Evolutionary conservation across 2,797 vertebrate species (phyloP).

Genomic region (Gymnocypris eckloni): DNA sequence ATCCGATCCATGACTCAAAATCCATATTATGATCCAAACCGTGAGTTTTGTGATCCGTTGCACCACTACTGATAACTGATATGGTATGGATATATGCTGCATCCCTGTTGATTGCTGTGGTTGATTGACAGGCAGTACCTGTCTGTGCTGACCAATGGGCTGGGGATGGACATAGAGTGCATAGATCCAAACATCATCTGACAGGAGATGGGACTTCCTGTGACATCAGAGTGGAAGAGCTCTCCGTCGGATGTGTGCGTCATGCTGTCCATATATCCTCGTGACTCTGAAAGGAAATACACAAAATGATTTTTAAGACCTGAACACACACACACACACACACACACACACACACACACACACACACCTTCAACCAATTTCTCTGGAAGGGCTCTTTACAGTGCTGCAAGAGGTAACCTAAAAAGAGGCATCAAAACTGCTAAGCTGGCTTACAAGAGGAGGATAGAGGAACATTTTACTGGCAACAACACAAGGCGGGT

Average conservation of each 20-base stretch:
- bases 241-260: conserved; percentile 78
- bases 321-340: conserved; percentile 2
- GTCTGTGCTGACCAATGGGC: conserved; percentile 73
- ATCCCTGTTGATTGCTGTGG: background rate
- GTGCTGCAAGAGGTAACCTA: too few relatives aligned
- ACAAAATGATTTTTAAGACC: conserved; percentile 17
- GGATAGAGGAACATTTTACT: too few relatives aligned
- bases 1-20: too few relatives aligned
- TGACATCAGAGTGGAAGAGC: conserved; percentile 74
- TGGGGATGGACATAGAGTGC: conserved; percentile 74
- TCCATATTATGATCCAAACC: too few relatives aligned
- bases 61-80: background rate
- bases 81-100: background rate
- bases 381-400: too few relatives aligned
- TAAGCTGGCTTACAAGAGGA: too few relatives aligned
- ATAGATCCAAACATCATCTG: conserved; percentile 80
- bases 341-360: background rate
- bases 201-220: conserved; percentile 73
- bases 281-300: conserved; percentile 76
- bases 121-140: conserved; percentile 74
- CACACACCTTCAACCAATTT: too few relatives aligned
- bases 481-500: too few relatives aligned
- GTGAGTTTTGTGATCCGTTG: too few relatives aligned
- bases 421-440: too few relatives aligned
- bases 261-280: conserved; percentile 78